Evolutionary conservation across 2,797 vertebrate genomes (phyloP), one percentile per base, ranked within the genome.

Genomic region (Sebastes elongatus): DNA sequence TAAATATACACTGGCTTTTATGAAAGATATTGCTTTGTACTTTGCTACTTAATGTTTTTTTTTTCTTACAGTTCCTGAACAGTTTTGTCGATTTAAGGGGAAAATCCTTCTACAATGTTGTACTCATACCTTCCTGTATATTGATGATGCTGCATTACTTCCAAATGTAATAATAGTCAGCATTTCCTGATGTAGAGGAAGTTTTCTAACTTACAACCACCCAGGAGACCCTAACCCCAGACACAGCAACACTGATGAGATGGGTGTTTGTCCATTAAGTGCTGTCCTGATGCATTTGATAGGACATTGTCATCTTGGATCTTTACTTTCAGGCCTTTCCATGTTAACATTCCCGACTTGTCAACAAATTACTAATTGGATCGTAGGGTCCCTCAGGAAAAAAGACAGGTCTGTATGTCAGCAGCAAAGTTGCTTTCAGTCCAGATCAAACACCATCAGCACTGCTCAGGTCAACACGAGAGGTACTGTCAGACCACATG

Each of bases 361-460:
- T 91, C 86, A 85, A 83, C 83, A 87, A 88, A 81, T 81, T 66
- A 60, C 60, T 92, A 94, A 94, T 89, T 91, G 83, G 92, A 83
- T 83, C 20, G 33, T 28, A 52, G 56, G 25, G 22, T 86, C 72
- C 83, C 87, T 61, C 30, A 42, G 74, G 76, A 86, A 81, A 77
- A 38, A 22, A 55, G 57, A 66, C 59, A 68, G 64, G 74, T 76
- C 86, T 81, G 49, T 81, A 55, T 82, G 86, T 92, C 86, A 92
- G 91, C 85, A 89, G 63, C 46, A 80, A 71, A 83, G 67, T 42
- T 76, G 56, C 56, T 82, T 60, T 78, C 67, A 84, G 71, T 81
- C 46, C 71, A 74, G 38, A 77, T 60, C 60, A 73, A 82, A 64
- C 64, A 69, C n/a, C 64, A 61, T 75, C 60, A 69, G 56, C 23